Base-by-base conservation (phyloP, 2,113 vertebrate genomes). In the Parotia lawesii region DNA sequence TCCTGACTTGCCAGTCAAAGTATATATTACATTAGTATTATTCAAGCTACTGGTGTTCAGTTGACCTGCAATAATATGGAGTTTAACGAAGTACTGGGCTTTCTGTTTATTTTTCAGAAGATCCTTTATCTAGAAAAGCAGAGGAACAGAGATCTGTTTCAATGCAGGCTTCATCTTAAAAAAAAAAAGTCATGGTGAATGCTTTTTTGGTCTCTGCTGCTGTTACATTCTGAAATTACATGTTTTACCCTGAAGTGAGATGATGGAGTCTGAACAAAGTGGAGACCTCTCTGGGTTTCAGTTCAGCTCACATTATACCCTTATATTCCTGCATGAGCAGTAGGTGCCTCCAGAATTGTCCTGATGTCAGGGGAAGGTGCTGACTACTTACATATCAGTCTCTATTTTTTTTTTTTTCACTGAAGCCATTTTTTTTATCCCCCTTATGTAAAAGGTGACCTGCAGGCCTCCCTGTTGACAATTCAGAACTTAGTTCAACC, bases 51-150 rank as follows among this genome's bases (percentile, higher is more conserved):
- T 97, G 4, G 92, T 96, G 27, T 94, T 94, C 95, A 99, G 90
- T 48, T 98, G 98, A 24, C 98, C 99, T 6, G 98, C 98, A 57
- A 99, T 98, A 94, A 99, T 91, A 90, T 99, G 99, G 56, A 99
- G 98, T 72, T 99, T 99, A 81, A 98, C 96, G 3, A 99, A 98
- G 97, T 99, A 98, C 29, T 96, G 97, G 23, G 97, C 97, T 64
- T 96, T 98, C 54, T 97, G 71, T 6, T 76, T 56, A 42, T 99
- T 90, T 5, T 93, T 89, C 44, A 98, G 92, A 84, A 99, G 96
- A 38, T 97, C 95, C 50, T 96, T 98, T 75, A 98, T 61, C 99
- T 98, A 86, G 78, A 91, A 96, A 76, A 93, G 42, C 18, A 93
- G 62, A 93, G 58, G 9, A 78, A 66, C 10, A 92, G 44, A 94